Conservation (phyloP, 2,797 vertebrate species). For the Gymnothorax reevesii region DNA sequence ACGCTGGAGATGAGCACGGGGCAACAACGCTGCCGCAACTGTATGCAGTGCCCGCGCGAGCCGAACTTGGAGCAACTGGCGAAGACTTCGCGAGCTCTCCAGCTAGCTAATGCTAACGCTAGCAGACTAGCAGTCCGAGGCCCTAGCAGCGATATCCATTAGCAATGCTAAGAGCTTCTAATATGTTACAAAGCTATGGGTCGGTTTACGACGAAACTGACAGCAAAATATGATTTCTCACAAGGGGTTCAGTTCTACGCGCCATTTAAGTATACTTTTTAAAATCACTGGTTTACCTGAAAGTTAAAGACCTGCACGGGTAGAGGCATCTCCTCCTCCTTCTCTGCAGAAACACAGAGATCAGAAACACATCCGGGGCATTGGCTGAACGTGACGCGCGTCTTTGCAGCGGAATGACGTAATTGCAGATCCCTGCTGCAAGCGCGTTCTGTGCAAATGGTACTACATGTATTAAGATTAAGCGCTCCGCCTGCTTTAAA, state of each 20-base stretch:
- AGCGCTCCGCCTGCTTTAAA: not conserved
- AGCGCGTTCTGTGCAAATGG: not conserved
- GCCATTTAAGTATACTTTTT: not conserved
- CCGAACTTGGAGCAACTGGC: not conserved
- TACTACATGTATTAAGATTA: not conserved
- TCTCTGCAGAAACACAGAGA: constrained; percentile 41
- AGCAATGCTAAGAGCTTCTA: not conserved
- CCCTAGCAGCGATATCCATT: constrained; percentile 8
- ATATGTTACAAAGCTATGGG: not conserved
- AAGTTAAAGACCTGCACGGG: constrained; percentile 91
- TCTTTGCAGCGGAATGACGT: constrained; percentile 17
- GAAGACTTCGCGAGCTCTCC: not conserved
- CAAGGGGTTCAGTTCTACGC: not conserved
- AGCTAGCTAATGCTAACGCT: constrained; percentile 13
- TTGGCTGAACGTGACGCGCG: constrained; percentile 8
- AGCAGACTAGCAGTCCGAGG: constrained; percentile 11
- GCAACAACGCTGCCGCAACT: not conserved
- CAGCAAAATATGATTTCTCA: not conserved
- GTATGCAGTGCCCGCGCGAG: not conserved
- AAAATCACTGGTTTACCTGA: constrained; percentile 72
- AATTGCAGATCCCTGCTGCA: not conserved
- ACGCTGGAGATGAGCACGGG: not conserved
- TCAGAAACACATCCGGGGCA: constrained; percentile 59
- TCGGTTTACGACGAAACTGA: not conserved
- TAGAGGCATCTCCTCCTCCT: constrained; percentile 78